Percentiles rank a stretch among this genome's conserved stretches.
phyloP scores from a whole-genome alignment of 2,888 invertebrate genomes.

The Patella caerulea region DNA sequence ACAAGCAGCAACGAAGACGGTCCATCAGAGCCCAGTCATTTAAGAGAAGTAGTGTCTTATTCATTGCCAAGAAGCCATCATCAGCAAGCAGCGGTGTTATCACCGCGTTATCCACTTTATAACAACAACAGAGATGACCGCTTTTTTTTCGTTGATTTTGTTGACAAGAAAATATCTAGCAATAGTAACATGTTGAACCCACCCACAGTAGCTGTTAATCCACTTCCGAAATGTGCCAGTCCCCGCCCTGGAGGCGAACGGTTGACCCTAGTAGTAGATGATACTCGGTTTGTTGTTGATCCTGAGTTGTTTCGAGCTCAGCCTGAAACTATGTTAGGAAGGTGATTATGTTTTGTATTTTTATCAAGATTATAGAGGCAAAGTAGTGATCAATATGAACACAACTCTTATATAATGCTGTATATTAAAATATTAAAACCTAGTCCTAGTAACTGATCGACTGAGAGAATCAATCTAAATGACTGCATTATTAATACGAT shows the following conservation, averaged over 20 bases:
- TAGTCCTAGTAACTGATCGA: too few relatives aligned
- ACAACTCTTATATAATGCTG: too few relatives aligned
- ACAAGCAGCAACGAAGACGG: constrained; percentile 62
- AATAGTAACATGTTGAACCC: background rate
- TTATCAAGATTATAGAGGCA: background rate
- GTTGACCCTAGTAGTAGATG: constrained; percentile 87
- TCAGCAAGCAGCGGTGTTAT: background rate
- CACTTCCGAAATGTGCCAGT: background rate
- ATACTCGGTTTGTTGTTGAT: constrained; percentile 93
- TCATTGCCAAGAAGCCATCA: constrained; percentile 6
- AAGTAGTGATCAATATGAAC: background rate
- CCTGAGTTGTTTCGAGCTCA: constrained; percentile 92
- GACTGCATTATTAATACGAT: too few relatives aligned
- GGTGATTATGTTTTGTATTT: constrained; percentile 67
- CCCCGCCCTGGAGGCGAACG: constrained; percentile 42
- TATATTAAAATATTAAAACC: too few relatives aligned
- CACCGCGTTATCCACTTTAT: background rate
- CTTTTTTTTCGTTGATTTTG: background rate
- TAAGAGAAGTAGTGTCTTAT: constrained; percentile 5
- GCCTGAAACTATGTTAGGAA: constrained; percentile 98
- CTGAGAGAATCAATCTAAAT: too few relatives aligned
- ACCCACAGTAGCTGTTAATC: background rate
- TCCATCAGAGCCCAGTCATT: constrained; percentile 25
- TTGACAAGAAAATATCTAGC: background rate
- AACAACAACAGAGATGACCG: background rate